Base-by-base conservation (phyloP, 2,888 invertebrate genomes). In the Rapana venosa region DNA sequence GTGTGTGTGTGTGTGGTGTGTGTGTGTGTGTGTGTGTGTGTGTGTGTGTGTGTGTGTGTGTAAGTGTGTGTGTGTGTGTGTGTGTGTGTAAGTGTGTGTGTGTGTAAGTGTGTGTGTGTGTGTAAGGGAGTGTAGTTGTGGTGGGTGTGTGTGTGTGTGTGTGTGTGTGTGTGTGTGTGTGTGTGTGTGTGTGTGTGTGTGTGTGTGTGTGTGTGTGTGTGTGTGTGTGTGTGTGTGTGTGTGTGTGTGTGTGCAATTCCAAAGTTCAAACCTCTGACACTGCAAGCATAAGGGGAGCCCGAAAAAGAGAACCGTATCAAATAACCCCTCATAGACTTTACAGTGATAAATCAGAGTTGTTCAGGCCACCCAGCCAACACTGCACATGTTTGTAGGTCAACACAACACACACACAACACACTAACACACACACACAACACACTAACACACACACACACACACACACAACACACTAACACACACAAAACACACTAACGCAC, bases 11-110 rank as follows among this genome's bases (percentile, higher is more conserved):
- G 61, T 61, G 61, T 81, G n/a, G 36, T 81, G 81, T 36, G 36
- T 81, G 81, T 81, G 36, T 36, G 35, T 81, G 81, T 81, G 81
- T 36, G 36, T 35, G 81, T 81, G 81, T 36, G 36, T 81, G 81
- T 70, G 70, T 70, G 70, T 70, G 30, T 77, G 32, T 32, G 77
- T 32, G 6, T 77, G 32, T 20, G 5, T 79, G 15, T 17, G 32
- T 8, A 6, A 20, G 35, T 22, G 26, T 47, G 36, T 47, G 36
- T 83, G 47, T 47, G 47, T 26, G 81, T 83, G 47, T 26, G 81
- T 83, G 81, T 83, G 74, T 74, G 74, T 74, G 74, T 74, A 4
- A 5, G n/a, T 74, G 74, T 74, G 22, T 74, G 74, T 74, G 74
- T n/a, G 11, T 74, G n/a, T 74, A n/a, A 20, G n/a, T 74, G n/a